Evolutionary conservation across 2,113 vertebrate species (phyloP).

Genomic region (Cyphomyrus discorhynchus): DNA sequence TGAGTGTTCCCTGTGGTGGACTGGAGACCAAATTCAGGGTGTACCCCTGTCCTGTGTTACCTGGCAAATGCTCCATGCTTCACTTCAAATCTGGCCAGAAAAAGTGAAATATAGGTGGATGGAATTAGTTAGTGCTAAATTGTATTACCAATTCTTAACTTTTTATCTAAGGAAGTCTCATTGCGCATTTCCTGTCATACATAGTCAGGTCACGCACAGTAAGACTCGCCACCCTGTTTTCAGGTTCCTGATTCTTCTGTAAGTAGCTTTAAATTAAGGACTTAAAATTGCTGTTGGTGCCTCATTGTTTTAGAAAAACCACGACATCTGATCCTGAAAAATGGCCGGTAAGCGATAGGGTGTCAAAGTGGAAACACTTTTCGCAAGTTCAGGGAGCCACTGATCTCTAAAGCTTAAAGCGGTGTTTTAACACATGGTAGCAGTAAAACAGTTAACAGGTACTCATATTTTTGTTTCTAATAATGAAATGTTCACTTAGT

Average conservation of each 20-base stretch:
- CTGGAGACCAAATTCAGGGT: not conserved
- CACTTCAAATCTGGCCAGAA: not conserved
- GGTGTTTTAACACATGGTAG: not conserved
- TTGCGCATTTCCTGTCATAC: not conserved
- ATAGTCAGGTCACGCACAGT: not conserved
- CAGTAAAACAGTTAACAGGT: not conserved
- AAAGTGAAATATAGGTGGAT: not conserved
- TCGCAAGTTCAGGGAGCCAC: not conserved
- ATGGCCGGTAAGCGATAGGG: not conserved
- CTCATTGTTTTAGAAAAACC: not conserved
- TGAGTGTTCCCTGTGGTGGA: not conserved
- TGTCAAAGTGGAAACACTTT: not conserved
- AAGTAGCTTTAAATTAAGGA: not conserved
- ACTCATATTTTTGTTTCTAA: not conserved
- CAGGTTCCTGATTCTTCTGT: not conserved
- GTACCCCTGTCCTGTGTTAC: not conserved
- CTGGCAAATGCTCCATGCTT: not conserved
- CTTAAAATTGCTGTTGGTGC: not conserved
- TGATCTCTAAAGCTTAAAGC: not conserved
- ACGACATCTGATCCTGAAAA: not conserved
- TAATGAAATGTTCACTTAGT: not conserved
- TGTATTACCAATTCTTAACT: not conserved
- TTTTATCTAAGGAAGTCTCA: not conserved
- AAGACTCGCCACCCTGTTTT: not conserved
- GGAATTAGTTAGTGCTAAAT: not conserved